Conservation (phyloP, 1,140 invertebrate species). For the Lithobius niger region DNA sequence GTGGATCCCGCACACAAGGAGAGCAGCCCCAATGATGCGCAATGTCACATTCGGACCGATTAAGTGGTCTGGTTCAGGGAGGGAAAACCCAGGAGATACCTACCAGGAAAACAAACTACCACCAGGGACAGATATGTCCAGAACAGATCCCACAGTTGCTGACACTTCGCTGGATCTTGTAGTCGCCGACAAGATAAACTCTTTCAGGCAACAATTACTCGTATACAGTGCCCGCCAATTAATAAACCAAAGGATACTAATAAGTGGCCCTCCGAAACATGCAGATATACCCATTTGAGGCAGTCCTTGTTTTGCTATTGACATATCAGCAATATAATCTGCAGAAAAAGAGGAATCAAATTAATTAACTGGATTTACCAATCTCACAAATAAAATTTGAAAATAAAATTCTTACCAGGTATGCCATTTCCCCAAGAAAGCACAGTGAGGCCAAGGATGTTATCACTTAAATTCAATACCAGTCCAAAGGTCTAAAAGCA, state of each 20-base stretch:
- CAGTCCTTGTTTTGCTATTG: constrained; percentile 48
- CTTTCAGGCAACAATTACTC: too few relatives aligned
- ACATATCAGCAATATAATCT: constrained; percentile 51
- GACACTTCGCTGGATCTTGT: too few relatives aligned
- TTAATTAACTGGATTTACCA: neutral
- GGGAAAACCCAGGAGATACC: too few relatives aligned
- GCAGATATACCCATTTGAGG: constrained; percentile 53
- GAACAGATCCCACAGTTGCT: too few relatives aligned
- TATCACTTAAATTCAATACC: constrained; percentile 44
- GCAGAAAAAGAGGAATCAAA: constrained; percentile 16
- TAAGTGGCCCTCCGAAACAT: constrained; percentile 53
- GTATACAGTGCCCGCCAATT: too few relatives aligned
- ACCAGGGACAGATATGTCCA: too few relatives aligned
- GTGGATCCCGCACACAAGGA: too few relatives aligned
- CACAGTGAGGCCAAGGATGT: constrained; percentile 51
- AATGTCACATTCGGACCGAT: too few relatives aligned
- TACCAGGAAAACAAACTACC: too few relatives aligned
- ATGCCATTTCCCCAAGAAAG: constrained; percentile 58
- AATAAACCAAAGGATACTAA: constrained; percentile 37
- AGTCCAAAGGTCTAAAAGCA: constrained; percentile 38
- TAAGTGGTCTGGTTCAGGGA: too few relatives aligned
- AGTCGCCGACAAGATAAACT: too few relatives aligned
- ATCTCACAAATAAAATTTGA: neutral
- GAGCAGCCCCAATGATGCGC: too few relatives aligned
- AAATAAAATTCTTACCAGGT: constrained; percentile 37